Base-by-base conservation (phyloP, 1,140 invertebrate genomes). In the Drosophila miranda region DNA sequence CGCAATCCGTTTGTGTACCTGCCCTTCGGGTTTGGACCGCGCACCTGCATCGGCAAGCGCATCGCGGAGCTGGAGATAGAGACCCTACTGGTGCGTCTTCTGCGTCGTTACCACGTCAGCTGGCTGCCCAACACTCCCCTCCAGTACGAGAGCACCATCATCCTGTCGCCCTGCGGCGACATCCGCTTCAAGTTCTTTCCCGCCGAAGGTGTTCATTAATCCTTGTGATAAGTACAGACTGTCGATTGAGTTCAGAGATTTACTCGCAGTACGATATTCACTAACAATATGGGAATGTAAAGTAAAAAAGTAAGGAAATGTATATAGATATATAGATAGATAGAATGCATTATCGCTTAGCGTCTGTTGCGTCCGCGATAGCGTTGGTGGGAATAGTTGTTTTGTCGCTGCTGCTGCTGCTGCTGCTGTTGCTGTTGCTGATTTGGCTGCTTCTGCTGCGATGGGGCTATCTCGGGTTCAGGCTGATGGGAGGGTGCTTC, bases 41-140 rank as follows among this genome's bases (percentile, higher is more conserved):
- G 93, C 44, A 92, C 90, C 52, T 94, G 93, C 70, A 91, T 93
- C 45, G 93, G 93, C 6, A 92, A 94, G 63, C 91, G 95, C 44
- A 93, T 96, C 66, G 95, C 95, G 0, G 93, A 95, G 77, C 92
- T 95, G 76, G 95, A 95, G 86, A 89, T 96, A 28, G 93, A 95
- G 79, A 92, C 94, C 3, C 92, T 94, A 13, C 53, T 95, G 8
- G 88, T 93, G 9, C 93, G 93, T 74, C 90, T 95, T 11, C 68
- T 93, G 38, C 78, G 93, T 43, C 91, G 92, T 60, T 94, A 93
- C 71, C 71, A 91, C 23, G 59, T 93, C 45, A 82, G 59, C 42
- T 89, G 87, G 86, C 26, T 78, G 51, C 45, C 44, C 1, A 45
- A 73, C 11, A 49, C 42, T 6, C 62, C 89, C 1, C 48, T 89